Evolutionary conservation across 2,113 vertebrate genomes (phyloP).

Genomic region (Cryptotis parvus): DNA sequence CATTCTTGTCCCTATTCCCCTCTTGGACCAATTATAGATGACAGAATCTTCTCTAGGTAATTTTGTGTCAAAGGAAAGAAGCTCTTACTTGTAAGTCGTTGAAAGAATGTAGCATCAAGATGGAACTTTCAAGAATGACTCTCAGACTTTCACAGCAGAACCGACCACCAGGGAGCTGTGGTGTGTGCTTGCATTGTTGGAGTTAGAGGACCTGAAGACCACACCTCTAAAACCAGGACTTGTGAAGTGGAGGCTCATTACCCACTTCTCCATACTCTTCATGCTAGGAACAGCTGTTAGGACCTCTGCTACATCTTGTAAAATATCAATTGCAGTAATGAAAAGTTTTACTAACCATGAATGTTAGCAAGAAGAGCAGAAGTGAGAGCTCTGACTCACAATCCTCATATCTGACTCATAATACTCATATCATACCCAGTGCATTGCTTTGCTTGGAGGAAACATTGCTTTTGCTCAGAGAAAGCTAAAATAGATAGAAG

Average conservation of each 20-base stretch:
- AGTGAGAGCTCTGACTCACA: background rate
- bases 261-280: background rate
- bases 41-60: background rate
- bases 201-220: background rate
- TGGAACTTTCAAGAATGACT: background rate
- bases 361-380: background rate
- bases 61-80: background rate
- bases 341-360: background rate
- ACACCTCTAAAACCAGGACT: background rate
- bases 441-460: background rate
- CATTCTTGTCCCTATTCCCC: background rate
- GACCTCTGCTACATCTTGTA: background rate
- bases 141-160: background rate
- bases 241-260: background rate
- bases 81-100: slow-evolving; percentile 9
- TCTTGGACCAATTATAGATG: background rate
- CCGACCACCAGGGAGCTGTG: background rate
- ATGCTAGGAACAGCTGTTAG: background rate
- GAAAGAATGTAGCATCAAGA: background rate
- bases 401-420: background rate
- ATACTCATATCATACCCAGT: background rate
- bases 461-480: too few species aligned
- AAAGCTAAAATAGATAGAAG: too few species aligned
- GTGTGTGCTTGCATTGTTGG: background rate
- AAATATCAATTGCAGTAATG: background rate